phyloP scores from a whole-genome alignment of 2,113 vertebrate species.

The Trichechus manatus region DNA sequence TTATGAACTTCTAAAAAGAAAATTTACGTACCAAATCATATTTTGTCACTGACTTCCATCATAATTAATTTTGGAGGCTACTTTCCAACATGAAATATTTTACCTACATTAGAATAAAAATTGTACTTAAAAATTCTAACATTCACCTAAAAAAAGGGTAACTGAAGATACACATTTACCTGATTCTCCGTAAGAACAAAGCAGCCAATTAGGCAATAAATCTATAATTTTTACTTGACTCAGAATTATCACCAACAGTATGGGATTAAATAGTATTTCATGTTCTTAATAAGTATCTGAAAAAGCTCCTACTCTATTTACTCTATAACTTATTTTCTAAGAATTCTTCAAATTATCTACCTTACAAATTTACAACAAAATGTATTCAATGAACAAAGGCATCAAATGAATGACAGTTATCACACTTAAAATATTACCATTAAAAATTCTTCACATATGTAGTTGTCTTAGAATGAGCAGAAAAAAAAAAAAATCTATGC shows the following conservation, averaged over 20 bases:
- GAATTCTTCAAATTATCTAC: conserved; percentile 13
- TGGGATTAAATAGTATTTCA: not conserved
- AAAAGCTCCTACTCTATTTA: not conserved
- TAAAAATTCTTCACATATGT: not conserved
- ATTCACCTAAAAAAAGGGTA: conserved; percentile 18
- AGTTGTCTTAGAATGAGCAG: not conserved
- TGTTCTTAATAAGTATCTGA: conserved; percentile 28
- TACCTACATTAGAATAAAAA: not conserved
- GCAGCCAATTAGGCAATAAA: not conserved
- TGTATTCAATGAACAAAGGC: not conserved
- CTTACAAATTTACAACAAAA: not conserved
- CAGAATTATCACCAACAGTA: conserved; percentile 24
- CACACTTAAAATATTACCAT: not conserved
- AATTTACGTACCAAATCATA: not conserved
- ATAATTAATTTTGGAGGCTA: not conserved
- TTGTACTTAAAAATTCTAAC: not conserved
- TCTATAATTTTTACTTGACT: conserved; percentile 43
- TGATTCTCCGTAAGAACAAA: not conserved
- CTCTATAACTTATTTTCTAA: not conserved
- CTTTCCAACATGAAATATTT: conserved; percentile 3
- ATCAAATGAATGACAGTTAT: not conserved
- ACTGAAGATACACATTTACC: not conserved
- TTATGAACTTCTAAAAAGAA: not conserved
- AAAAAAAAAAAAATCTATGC: not conserved
- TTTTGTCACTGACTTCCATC: not conserved